Percentiles rank a stretch among this genome's conserved stretches.
Conservation (phyloP, 2,888 invertebrate genomes). For the Amorpha juglandis region DNA sequence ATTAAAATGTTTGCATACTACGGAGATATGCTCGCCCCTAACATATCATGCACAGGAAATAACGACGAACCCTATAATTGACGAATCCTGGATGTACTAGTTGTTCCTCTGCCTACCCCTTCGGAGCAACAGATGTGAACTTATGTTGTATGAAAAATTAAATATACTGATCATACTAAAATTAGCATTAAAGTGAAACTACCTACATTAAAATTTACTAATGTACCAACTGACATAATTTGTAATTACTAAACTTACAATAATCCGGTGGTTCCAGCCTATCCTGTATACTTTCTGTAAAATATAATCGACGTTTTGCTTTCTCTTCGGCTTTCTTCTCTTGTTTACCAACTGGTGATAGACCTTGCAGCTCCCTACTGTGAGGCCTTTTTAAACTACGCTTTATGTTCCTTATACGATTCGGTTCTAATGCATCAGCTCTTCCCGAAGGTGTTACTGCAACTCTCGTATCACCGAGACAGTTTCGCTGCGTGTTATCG, state of each 20-base stretch:
- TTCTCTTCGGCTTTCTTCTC: slow-evolving; percentile 49
- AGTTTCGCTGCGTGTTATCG: slow-evolving; percentile 39
- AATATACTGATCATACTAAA: neutral
- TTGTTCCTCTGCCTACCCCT: too few species aligned
- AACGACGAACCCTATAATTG: too few species aligned
- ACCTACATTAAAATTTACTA: neutral
- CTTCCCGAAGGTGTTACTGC: slow-evolving; percentile 54
- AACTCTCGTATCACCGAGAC: slow-evolving; percentile 36
- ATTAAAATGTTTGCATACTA: too few species aligned
- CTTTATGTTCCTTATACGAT: slow-evolving; percentile 65
- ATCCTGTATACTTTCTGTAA: slow-evolving; percentile 48
- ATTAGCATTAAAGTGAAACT: neutral
- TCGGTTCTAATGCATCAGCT: slow-evolving; percentile 45
- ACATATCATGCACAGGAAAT: too few species aligned
- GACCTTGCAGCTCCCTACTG: slow-evolving; percentile 67
- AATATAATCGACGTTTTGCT: slow-evolving; percentile 53
- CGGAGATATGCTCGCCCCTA: too few species aligned
- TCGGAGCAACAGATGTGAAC: too few species aligned
- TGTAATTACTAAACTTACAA: slow-evolving; percentile 49
- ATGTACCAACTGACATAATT: neutral
- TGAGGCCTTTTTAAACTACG: slow-evolving; percentile 71
- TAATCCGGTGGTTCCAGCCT: slow-evolving; percentile 52
- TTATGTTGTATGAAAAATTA: too few species aligned
- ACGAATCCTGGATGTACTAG: too few species aligned
- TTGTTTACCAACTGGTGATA: slow-evolving; percentile 51